Evolutionary conservation across 2,888 invertebrate genomes (phyloP), one percentile per base, ranked within the genome.

Genomic region (Pyrrhia umbra): DNA sequence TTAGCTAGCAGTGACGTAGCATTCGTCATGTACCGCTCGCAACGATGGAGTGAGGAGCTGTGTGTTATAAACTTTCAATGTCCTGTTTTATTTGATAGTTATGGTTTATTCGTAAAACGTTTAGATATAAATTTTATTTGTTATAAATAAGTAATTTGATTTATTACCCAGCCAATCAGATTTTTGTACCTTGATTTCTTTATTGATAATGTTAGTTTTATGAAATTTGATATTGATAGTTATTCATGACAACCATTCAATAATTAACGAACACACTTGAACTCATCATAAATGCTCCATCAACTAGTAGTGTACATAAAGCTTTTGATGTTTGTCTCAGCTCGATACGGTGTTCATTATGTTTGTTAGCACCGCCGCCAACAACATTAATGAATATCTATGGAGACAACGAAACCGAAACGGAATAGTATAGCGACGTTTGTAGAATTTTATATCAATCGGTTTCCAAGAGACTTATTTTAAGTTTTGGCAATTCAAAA

Each of bases 61-160:
- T 95, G 79, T 95, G 94, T 93, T 92, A 93, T 94, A 92, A 94
- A 93, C 92, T 92, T 93, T 94, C 93, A 93, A 90, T 93, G 93
- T 91, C 92, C 92, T 93, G 92, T 93, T 94, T 94, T 94, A 93
- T 94, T 94, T 94, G 90, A 89, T 94, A 94, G 92, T 92, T 93
- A 93, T 93, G 92, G 89, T 94, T 94, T 94, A 93, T 91, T 90
- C 84, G 72, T 94, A 94, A 91, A 93, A 86, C 85, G 92, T 94
- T 95, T 95, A 94, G 94, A 94, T 92, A 84, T 94, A 94, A 92
- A 91, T 92, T 90, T 94, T 94, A 92, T 94, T 95, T 94, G 88
- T 88, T 92, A 92, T 88, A 85, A 88, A 88, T 94, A 93, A 92
- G 92, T 90, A 88, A 90, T 88, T 88, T 84, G 83, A 88, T 91